These are phyloP conservation scores for Neoniphon sammara DNA, from an alignment of 2,797 vertebrate genomes.

Conservation along the genomic window DNA sequence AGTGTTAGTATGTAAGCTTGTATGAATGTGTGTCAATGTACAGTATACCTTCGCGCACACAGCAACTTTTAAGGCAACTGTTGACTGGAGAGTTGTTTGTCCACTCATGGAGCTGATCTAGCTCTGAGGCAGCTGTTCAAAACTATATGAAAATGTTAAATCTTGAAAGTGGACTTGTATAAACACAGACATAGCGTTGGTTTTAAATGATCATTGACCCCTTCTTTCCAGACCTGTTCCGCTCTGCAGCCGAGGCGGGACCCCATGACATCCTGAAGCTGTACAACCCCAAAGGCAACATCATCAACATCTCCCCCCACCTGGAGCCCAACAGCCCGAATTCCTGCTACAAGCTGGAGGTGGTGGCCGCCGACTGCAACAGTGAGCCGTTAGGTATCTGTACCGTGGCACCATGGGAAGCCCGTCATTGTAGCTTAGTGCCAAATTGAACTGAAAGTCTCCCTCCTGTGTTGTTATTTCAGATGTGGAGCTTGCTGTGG, in stretches of 20 bases:
- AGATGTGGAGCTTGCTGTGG: conserved; percentile 79
- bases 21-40: conserved; percentile 2
- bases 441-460: background rate
- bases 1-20: background rate
- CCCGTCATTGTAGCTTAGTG: background rate
- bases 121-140: background rate
- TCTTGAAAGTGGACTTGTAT: background rate
- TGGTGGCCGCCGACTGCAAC: conserved; percentile 84
- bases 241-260: conserved; percentile 83
- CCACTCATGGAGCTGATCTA: background rate
- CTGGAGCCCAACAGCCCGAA: conserved; percentile 78
- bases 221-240: conserved; percentile 79
- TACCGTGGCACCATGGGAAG: background rate
- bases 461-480: conserved; percentile 14
- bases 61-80: no score
- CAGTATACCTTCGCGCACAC: background rate
- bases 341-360: conserved; percentile 83
- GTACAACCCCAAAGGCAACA: conserved; percentile 85
- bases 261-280: conserved; percentile 86
- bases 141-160: background rate
- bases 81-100: background rate
- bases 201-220: no score
- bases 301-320: conserved; percentile 84
- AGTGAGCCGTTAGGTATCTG: conserved; percentile 81
- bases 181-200: background rate